Base-by-base conservation (phyloP, 2,797 vertebrate species). In the Chaunax sp. region DNA sequence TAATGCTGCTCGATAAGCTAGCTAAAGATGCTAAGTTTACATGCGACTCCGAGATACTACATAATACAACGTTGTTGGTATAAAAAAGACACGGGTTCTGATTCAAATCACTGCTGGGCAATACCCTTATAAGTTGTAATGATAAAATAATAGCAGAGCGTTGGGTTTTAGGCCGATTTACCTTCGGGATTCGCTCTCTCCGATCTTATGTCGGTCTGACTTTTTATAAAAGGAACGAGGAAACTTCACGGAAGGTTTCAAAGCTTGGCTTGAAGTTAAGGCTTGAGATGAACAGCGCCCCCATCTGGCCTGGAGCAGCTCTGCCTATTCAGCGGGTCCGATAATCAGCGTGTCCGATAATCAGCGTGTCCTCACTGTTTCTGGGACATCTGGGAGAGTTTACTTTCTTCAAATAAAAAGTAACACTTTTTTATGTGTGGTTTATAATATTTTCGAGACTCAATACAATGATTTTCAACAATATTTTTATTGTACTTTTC, bases 111-210 rank as follows among this genome's bases (percentile, higher is more conserved):
- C 1, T 2, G 3, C 46, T 47, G n/a, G 0, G 13, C 1, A 14
- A 6, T 7, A 37, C 0, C 0, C 0, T 0, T 0, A 2, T 0
- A 0, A n/a, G 1, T 0, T 5, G 0, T 0, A 43, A 3, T 0
- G 20, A 23, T 13, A 3, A 0, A 19, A 14, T 0, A 2, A 1
- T 0, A 0, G 6, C 0, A 7, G 2, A 1, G 5, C 0, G 8
- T 13, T 18, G 6, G 0, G 0, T 38, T 56, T 64, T 46, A 25
- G 8, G 3, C 0, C 1, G 2, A 1, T 68, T 88, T 90, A 92
- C 90, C 89, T 89, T 74, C 59, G 64, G 63, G 69, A 33, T 69
- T 16, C n/a, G 23, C 78, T 45, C 55, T 40, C 64, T 57, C 53
- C 45, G 5, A 69, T 75, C 55, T 59, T 70, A 64, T 70, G 77